Conservation (phyloP, 2,888 invertebrate species). For the Troides aeacus region DNA sequence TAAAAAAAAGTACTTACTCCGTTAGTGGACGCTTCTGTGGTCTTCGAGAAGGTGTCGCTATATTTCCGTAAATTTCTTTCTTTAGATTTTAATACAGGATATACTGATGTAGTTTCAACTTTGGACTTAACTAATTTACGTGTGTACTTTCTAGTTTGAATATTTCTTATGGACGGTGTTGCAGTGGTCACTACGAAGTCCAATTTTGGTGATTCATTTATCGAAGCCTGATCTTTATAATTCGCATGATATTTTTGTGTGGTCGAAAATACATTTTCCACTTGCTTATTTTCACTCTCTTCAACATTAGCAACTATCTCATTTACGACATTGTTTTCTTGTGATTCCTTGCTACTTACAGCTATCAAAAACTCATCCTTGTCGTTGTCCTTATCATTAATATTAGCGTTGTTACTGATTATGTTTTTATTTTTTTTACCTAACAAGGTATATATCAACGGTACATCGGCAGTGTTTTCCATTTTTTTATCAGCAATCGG, state of each 20-base stretch:
- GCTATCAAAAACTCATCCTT: slow-evolving; percentile 57
- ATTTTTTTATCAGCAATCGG: slow-evolving; percentile 47
- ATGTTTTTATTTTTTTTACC: slow-evolving; percentile 48
- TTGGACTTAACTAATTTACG: slow-evolving; percentile 48
- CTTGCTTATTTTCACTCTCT: slow-evolving; percentile 49
- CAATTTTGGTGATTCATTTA: slow-evolving; percentile 39
- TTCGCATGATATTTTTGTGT: slow-evolving; percentile 66
- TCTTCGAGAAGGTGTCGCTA: slow-evolving; percentile 63
- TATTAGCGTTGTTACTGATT: slow-evolving; percentile 35
- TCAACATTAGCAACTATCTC: slow-evolving; percentile 48
- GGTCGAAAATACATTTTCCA: slow-evolving; percentile 45
- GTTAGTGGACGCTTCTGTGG: slow-evolving; percentile 66
- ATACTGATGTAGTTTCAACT: slow-evolving; percentile 42
- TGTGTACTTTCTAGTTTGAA: slow-evolving; percentile 62
- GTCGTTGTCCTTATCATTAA: slow-evolving; percentile 40
- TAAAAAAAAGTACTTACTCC: slow-evolving; percentile 57
- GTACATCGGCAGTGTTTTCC: slow-evolving; percentile 53
- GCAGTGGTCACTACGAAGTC: slow-evolving; percentile 44
- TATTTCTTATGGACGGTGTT: slow-evolving; percentile 61
- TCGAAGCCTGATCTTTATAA: slow-evolving; percentile 53
- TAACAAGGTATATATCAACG: slow-evolving; percentile 58
- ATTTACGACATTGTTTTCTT: slow-evolving; percentile 53
- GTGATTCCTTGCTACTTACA: slow-evolving; percentile 63
- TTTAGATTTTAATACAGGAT: slow-evolving; percentile 46
- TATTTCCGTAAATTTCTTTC: slow-evolving; percentile 60